A percentile compares a stretch with the other conserved stretches of the same genome.
phyloP scores from a whole-genome alignment of 2,113 vertebrate genomes.

The Nothocercus julius region DNA sequence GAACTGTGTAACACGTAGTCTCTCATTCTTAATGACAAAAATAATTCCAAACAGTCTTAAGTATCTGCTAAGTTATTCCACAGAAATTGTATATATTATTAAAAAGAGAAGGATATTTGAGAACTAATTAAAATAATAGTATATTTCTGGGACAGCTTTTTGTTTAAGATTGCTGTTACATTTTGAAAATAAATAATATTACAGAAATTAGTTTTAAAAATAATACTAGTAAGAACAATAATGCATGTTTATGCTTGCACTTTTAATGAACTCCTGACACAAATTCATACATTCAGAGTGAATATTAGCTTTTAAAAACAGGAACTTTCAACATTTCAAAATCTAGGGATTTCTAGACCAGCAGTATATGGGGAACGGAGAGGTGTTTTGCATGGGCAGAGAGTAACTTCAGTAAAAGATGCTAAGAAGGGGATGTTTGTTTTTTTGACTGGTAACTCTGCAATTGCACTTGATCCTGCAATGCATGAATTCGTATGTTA shows the following conservation, averaged over 20 bases:
- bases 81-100: not conserved
- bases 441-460: not conserved
- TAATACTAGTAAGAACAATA: not conserved
- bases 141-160: not conserved
- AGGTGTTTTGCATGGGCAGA: not conserved
- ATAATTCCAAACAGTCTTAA: not conserved
- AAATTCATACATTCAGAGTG: not conserved
- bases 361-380: not conserved
- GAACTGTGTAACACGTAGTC: not conserved
- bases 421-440: not conserved
- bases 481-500: not conserved
- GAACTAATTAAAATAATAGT: not conserved
- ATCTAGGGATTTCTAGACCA: not conserved
- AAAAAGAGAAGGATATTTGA: not conserved
- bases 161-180: not conserved
- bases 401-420: not conserved
- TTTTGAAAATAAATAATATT: not conserved
- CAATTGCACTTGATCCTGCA: not conserved
- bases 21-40: not conserved
- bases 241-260: not conserved
- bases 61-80: not conserved
- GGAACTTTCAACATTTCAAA: not conserved
- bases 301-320: not conserved
- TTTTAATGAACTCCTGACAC: not conserved
- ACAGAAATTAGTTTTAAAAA: not conserved